phyloP scores from a whole-genome alignment of 2,797 vertebrate species.

The Phaenicophaeus curvirostris region DNA sequence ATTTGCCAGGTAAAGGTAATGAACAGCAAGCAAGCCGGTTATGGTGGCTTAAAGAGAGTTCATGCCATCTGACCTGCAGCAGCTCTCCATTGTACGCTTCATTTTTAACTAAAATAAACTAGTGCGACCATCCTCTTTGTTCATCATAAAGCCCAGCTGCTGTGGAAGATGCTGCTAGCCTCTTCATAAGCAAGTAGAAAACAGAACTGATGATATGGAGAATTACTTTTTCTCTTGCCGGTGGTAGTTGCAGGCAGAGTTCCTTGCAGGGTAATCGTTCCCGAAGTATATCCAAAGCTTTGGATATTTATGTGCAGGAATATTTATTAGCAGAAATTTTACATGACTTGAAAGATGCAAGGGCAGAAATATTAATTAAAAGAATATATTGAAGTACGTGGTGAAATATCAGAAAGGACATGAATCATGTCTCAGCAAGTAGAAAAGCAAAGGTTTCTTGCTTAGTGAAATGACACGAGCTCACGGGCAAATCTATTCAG shows the following conservation, averaged over 20 bases:
- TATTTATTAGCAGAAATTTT: neutral
- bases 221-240: neutral
- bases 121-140: neutral
- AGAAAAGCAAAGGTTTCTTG: neutral
- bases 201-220: neutral
- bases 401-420: neutral
- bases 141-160: neutral
- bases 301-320: neutral
- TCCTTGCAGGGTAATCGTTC: neutral
- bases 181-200: neutral
- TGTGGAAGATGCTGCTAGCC: neutral
- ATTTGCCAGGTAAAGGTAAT: neutral
- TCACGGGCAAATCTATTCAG: conserved; percentile 7
- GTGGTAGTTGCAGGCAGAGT: neutral
- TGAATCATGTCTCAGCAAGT: neutral
- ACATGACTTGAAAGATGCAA: neutral
- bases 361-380: neutral
- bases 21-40: neutral
- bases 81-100: neutral
- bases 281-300: neutral
- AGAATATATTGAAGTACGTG: neutral
- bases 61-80: neutral
- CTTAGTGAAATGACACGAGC: neutral
- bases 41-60: neutral
- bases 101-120: neutral